phyloP scores from a whole-genome alignment of 1,140 invertebrate genomes.

The Heliothis subflexa region DNA sequence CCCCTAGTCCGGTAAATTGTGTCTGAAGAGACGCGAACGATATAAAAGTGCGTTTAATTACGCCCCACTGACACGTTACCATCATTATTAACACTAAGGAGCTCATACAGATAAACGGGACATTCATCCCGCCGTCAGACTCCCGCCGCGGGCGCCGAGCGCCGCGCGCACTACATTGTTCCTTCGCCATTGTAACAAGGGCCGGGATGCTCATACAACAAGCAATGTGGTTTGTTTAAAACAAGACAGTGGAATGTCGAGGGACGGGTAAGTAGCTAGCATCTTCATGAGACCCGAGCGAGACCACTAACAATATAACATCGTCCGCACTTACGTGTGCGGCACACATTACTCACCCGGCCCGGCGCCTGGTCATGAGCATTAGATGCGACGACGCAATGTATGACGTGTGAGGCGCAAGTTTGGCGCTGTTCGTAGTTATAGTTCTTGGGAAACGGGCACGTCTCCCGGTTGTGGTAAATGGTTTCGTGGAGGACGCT shows the following conservation, averaged over 20 bases:
- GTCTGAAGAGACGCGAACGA: conserved; percentile 21
- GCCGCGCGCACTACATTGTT: conserved; percentile 57
- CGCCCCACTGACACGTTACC: conserved; percentile 52
- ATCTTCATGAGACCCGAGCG: conserved; percentile 49
- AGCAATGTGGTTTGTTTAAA: conserved; percentile 62
- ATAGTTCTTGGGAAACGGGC: conserved; percentile 46
- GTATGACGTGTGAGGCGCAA: conserved; percentile 42
- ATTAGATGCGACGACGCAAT: conserved; percentile 42
- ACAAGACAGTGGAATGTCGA: conserved; percentile 56
- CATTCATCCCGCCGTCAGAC: conserved; percentile 46
- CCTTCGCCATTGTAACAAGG: conserved; percentile 17
- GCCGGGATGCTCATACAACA: conserved; percentile 47
- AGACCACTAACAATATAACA: conserved; percentile 9
- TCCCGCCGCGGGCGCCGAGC: conserved; percentile 15
- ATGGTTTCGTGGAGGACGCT: conserved; percentile 56
- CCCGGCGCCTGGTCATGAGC: background rate
- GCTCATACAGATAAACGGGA: conserved; percentile 57
- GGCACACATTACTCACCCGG: conserved; percentile 39
- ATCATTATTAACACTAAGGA: conserved; percentile 60
- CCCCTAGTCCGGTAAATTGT: conserved; percentile 31
- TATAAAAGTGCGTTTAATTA: conserved; percentile 56
- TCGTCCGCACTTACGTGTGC: conserved; percentile 12
- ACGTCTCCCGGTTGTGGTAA: conserved; percentile 56
- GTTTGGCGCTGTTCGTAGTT: conserved; percentile 21
- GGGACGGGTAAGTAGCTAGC: conserved; percentile 47